These are phyloP conservation scores for Nebria brevicollis DNA, from an alignment of 2,888 invertebrate species.

Conservation along the genomic window DNA sequence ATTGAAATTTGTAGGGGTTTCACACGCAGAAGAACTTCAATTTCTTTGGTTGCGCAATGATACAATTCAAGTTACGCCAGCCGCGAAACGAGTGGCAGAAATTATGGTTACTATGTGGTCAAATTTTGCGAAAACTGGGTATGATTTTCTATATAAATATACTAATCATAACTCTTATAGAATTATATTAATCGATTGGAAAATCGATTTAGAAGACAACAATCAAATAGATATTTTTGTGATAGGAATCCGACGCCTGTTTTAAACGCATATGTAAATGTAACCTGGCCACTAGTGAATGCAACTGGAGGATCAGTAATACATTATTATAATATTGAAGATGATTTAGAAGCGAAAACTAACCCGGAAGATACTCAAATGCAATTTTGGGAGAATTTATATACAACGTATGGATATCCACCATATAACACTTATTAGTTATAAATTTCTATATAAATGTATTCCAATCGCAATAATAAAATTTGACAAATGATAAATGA, in stretches of 20 bases:
- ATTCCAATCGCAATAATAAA: too few relatives aligned
- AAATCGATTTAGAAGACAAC: background rate
- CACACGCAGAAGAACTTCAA: slow-evolving; percentile 22
- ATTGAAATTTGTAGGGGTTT: slow-evolving; percentile 4
- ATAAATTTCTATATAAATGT: too few relatives aligned
- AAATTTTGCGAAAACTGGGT: slow-evolving; percentile 53
- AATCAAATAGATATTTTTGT: background rate
- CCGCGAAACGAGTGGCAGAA: slow-evolving; percentile 48
- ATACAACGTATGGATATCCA: slow-evolving; percentile 47
- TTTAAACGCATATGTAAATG: slow-evolving; percentile 41
- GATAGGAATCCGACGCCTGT: slow-evolving; percentile 49
- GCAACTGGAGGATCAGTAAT: slow-evolving; percentile 13
- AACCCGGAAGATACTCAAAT: slow-evolving; percentile 58
- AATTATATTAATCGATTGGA: background rate
- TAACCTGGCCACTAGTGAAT: slow-evolving; percentile 46
- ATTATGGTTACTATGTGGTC: slow-evolving; percentile 51
- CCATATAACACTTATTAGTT: slow-evolving; percentile 24
- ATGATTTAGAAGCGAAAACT: slow-evolving; percentile 29
- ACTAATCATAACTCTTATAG: too few relatives aligned
- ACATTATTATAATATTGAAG: slow-evolving; percentile 48
- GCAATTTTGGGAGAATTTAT: slow-evolving; percentile 48
- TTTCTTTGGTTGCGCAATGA: slow-evolving; percentile 7
- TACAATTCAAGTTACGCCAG: slow-evolving; percentile 5
- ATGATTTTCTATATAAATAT: slow-evolving; percentile 2
- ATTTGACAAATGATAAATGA: too few relatives aligned